Base-by-base conservation (phyloP, 2,888 invertebrate genomes). In the Anoncus sp. region DNA sequence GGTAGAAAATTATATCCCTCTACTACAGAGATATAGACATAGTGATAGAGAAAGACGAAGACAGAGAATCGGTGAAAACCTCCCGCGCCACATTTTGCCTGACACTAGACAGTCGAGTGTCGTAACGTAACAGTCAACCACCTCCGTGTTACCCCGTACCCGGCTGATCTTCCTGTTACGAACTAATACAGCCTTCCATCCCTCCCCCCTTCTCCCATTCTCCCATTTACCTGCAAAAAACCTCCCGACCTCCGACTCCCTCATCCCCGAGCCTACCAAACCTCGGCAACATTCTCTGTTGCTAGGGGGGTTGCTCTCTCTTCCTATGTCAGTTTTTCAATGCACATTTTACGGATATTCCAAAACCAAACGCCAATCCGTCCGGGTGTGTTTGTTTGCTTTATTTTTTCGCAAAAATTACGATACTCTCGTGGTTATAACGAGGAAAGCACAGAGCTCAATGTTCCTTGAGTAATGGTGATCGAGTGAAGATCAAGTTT, bases 241-340 rank as follows among this genome's bases (percentile, higher is more conserved):
- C 65, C 51, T 38, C 40, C 40, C 3, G 7, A 9, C 31, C 47
- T 47, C 35, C 57, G 9, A 4, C 45, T 6, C 35, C 14, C 27
- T 9, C 40, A 2, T 7, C 66, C 12, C 27, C 40, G 7, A 38
- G 22, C 65, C 53, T 10, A 6, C 65, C 20, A 38, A n/a, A 18
- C 57, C 10, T 20, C 16, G n/a, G 9, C 47, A 9, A 35, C 14
- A 22, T 9, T 57, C 55, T 47, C 69, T 69, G 69, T 69, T 69
- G 69, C 69, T 69, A 69, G 24, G 69, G 62, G 47, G 22, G 20
- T 7, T 31, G 31, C 31, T n/a, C n/a, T n/a, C 31, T 6, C 31
- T 31, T 31, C 31, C 31, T 31, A 31, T 31, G 31, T 31, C 7
- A 7, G 5, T 31, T 31, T 31, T 31, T 31, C 31, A 7, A 31